A percentile compares a stretch with the other conserved stretches of the same genome.
Conservation (phyloP, 2,888 invertebrate genomes). For the Cephus sareptanus region DNA sequence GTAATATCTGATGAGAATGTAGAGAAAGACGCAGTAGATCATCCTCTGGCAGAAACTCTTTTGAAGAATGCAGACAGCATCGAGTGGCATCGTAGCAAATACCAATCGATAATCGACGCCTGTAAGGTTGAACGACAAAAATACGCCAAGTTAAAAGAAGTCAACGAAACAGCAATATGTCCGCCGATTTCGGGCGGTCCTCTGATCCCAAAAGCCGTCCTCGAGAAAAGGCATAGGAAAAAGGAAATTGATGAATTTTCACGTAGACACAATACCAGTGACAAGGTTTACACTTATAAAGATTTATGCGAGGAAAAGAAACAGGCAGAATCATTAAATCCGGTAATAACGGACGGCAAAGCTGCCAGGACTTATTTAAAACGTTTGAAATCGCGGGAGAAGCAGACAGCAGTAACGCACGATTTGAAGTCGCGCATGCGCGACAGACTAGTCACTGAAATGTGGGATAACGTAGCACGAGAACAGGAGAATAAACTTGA, state of each 20-base stretch:
- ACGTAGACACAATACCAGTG: constrained; percentile 24
- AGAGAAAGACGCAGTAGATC: constrained; percentile 27
- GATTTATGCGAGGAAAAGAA: constrained; percentile 50
- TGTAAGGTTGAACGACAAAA: constrained; percentile 66
- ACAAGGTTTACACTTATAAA: constrained; percentile 13
- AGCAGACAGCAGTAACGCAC: constrained; percentile 65
- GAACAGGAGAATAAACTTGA: constrained; percentile 70
- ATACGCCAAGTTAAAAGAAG: constrained; percentile 56
- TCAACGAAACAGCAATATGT: not conserved
- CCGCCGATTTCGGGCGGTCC: not conserved
- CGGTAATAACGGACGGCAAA: constrained; percentile 25
- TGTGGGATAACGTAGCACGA: constrained; percentile 70
- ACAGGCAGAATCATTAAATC: constrained; percentile 59
- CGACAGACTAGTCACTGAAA: constrained; percentile 65
- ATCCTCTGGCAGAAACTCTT: constrained; percentile 66
- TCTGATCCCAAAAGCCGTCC: not conserved
- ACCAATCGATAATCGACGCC: constrained; percentile 65
- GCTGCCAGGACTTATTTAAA: constrained; percentile 67
- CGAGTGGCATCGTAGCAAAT: constrained; percentile 71
- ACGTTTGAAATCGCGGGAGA: constrained; percentile 66
- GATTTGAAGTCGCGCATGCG: constrained; percentile 69
- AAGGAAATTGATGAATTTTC: constrained; percentile 32
- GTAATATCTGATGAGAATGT: constrained; percentile 37
- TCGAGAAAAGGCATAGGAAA: not conserved
- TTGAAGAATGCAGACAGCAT: constrained; percentile 68